These are phyloP conservation scores for Crossocerus cetratus DNA, from an alignment of 2,888 invertebrate species.

Conservation along the genomic window DNA sequence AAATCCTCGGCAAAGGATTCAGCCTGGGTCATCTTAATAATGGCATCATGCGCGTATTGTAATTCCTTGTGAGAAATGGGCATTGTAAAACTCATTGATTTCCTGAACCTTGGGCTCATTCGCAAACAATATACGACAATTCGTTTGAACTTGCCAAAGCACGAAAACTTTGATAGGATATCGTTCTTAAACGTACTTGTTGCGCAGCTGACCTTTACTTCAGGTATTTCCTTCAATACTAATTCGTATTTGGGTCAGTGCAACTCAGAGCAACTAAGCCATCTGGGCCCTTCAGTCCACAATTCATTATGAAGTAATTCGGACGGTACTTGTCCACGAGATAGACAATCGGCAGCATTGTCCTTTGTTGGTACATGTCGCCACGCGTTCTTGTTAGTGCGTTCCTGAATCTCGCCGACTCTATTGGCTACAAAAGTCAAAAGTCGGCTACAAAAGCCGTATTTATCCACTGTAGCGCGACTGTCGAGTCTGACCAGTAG, in stretches of 20 bases:
- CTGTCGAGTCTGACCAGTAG: neutral
- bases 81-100: too few species aligned
- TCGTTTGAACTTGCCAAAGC: neutral
- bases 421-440: neutral
- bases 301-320: neutral
- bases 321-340: slow-evolving; percentile 6
- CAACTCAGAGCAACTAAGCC: neutral
- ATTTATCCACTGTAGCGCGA: neutral
- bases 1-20: neutral
- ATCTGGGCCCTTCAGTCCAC: slow-evolving; percentile 5
- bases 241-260: neutral
- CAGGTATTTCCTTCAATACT: neutral
- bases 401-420: neutral
- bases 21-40: neutral
- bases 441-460: neutral
- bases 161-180: neutral
- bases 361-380: slow-evolving; percentile 7
- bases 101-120: neutral
- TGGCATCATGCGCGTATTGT: neutral
- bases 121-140: neutral
- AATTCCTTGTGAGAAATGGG: neutral
- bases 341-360: slow-evolving; percentile 10
- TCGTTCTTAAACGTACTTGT: too few species aligned
- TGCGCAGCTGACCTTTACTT: too few species aligned
- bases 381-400: neutral